Base-by-base conservation (phyloP, 2,888 invertebrate genomes). In the Lottia scabra region DNA sequence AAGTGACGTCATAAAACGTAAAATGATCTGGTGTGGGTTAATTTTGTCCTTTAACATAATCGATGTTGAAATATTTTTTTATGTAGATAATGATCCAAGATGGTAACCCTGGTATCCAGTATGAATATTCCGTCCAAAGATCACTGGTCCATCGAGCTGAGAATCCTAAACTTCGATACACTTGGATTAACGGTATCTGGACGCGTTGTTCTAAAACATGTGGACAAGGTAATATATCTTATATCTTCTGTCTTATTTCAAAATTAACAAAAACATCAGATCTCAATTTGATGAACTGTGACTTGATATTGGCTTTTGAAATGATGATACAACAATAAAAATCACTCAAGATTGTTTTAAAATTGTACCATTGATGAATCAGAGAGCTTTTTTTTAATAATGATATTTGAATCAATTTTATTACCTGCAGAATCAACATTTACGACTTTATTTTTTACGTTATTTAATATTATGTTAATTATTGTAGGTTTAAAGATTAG, bases 191-290 rank as follows among this genome's bases (percentile, higher is more conserved):
- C 96, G 94, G 94, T 15, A 91, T 93, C 63, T 94, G 95, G 68
- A 93, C 94, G 38, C 92, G 94, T 70, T 99, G 98, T 90, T 96
- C 97, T 5, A 92, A 96, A 77, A 93, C 95, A 26, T 99, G 98
- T 87, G 98, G 98, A 0, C 96, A 96, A 16, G 98, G 98, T 83
- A 74, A 64, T 4, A 30, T 30, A 4, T 30, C 5, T 8, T 10
- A 4, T 38, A 8, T 8, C 38, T 38, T 38, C 8, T 10, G 8
- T 10, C 38, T 6, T 4, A 30, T 30, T 30, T 30, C 30, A 30
- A 4, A 30, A 30, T 30, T 4, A 30, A 30, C 5, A 5, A 30
- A 30, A n/a, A n/a, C n/a, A n/a, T n/a, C n/a, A n/a, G n/a, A n/a
- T n/a, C n/a, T n/a, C n/a, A n/a, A n/a, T n/a, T n/a, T n/a, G n/a